Evolutionary conservation across 1,140 invertebrate genomes (phyloP).

Genomic region (Oryzaephilus surinamensis): DNA sequence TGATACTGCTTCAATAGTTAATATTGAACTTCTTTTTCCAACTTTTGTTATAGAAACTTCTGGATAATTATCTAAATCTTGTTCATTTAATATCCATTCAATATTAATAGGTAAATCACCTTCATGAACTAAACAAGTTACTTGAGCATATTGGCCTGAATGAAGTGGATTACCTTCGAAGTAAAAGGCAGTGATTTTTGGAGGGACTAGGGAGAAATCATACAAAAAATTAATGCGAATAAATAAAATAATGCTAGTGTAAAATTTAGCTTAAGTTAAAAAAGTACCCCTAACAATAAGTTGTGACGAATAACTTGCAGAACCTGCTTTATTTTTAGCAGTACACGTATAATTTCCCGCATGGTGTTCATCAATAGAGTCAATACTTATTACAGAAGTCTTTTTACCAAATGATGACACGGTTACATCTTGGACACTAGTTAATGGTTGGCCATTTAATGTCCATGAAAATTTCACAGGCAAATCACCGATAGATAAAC

Average conservation of each 20-base stretch:
- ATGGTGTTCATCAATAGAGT: constrained; percentile 41
- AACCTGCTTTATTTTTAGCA: constrained; percentile 56
- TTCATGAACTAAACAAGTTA: constrained; percentile 61
- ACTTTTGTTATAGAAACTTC: constrained; percentile 40
- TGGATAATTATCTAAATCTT: constrained; percentile 35
- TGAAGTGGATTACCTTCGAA: constrained; percentile 56
- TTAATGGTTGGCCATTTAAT: constrained; percentile 33
- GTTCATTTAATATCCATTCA: constrained; percentile 53
- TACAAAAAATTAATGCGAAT: constrained; percentile 11
- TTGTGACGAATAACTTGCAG: constrained; percentile 51
- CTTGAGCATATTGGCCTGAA: constrained; percentile 59
- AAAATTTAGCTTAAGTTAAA: too few relatives aligned
- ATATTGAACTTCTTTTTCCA: constrained; percentile 33
- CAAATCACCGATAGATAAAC: constrained; percentile 20
- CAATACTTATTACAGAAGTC: constrained; percentile 50
- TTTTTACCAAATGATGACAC: constrained; percentile 49
- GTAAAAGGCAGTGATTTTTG: constrained; percentile 57
- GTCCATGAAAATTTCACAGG: constrained; percentile 34
- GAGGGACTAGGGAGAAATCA: constrained; percentile 41
- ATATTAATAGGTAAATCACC: constrained; percentile 58
- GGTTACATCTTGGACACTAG: constrained; percentile 6
- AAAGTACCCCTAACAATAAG: constrained; percentile 59
- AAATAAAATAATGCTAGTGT: too few relatives aligned
- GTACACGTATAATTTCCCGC: constrained; percentile 68
- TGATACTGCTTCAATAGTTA: constrained; percentile 63